phyloP scores from a whole-genome alignment of 2,888 invertebrate genomes.

The Cephus pulcher region DNA sequence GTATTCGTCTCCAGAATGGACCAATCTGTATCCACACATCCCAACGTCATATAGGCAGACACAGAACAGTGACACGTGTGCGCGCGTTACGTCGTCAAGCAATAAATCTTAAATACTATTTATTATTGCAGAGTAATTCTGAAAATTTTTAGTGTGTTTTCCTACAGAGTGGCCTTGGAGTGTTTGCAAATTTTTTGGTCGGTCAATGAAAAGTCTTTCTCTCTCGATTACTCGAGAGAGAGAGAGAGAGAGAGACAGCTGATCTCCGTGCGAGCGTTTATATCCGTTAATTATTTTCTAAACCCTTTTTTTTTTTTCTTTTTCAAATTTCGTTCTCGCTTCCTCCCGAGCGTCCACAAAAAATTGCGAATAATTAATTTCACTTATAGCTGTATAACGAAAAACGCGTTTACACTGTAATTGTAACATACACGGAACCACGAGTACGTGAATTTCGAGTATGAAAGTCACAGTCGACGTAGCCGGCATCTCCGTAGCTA shows the following conservation, averaged over 20 bases:
- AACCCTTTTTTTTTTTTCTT: neutral
- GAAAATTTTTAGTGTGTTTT: neutral
- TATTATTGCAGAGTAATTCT: neutral
- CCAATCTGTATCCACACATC: neutral
- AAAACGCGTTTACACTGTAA: neutral
- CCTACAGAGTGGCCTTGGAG: slow-evolving; percentile 4
- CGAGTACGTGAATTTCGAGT: neutral
- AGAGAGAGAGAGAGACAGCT: too few relatives aligned
- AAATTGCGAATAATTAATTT: too few relatives aligned
- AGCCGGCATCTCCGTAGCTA: neutral
- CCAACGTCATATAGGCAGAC: neutral
- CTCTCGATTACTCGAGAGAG: neutral
- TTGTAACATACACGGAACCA: neutral
- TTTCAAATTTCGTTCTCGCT: neutral
- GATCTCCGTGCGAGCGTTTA: neutral
- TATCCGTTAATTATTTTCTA: neutral
- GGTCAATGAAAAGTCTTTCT: neutral
- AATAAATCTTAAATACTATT: slow-evolving; percentile 5
- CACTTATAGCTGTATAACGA: too few relatives aligned
- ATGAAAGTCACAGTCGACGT: neutral
- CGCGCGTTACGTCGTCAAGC: neutral
- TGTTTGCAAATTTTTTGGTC: neutral
- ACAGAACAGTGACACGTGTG: neutral
- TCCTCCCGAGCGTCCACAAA: neutral
- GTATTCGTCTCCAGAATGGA: neutral